Base-by-base conservation (phyloP, 1,140 invertebrate species). In the Argopecten irradians region DNA sequence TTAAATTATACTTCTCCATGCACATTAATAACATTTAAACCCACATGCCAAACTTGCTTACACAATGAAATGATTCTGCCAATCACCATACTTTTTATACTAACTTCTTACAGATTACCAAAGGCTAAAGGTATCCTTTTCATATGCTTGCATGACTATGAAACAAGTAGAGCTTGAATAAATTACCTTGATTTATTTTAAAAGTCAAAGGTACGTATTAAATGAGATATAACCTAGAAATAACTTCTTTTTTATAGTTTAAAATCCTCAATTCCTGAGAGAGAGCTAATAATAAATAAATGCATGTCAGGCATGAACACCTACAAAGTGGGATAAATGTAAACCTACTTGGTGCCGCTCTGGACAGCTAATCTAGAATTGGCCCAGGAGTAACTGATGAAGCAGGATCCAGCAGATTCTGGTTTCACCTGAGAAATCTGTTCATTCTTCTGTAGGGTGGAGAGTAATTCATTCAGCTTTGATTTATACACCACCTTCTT, bases 331-430 rank as follows among this genome's bases (percentile, higher is more conserved):
- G n/a, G n/a, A n/a, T n/a, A 85, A 11, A 55, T 22, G 34, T 39
- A 71, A 28, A 28, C 86, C 46, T 87, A 93, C 92, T 91, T 93
- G 35, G 94, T 94, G 41, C 95, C 95, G 55, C 92, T 92, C 34
- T 88, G 88, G 7, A 94, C 93, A n/a, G 95, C 95, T 16, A 92
- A 87, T 43, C 91, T 91, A 0, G 94, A 95, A 87, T 95, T 95
- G 32, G 91, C 91, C 95, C 95, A 95, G 84, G 93, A 93, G 89
- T 95, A 95, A 86, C 94, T 95, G 85, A 95, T 94, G 91, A 95
- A 95, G 55, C 93, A 93, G 41, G 86, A 82, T 32, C 87, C 86
- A 34, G 55, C 87, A 7, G 34, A 11, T n/a, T 85, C 85, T 19
- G 41, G 82, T 87, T 89, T 88, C 34, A 87, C 34, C 82, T 92